A percentile compares a stretch with the other conserved stretches of the same genome.
Evolutionary conservation across 2,888 invertebrate genomes (phyloP).

Genomic region (Halictus quadricinctus): DNA sequence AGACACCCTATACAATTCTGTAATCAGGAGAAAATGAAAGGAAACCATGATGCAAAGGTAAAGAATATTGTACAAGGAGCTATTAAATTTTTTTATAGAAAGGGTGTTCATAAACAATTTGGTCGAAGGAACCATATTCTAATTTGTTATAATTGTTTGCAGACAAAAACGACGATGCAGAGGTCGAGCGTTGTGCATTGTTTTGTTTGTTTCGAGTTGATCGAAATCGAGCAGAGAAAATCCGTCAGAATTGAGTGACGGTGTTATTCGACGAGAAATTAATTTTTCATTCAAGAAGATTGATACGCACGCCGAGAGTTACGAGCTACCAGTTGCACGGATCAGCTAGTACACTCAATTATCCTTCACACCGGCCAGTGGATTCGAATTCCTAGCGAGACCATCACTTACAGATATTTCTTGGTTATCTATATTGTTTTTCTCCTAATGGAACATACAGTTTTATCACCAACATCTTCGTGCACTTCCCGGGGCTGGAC

Average conservation of each 20-base stretch:
- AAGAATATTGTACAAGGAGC: too few species aligned
- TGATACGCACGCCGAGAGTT: background rate
- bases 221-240: background rate
- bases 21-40: too few species aligned
- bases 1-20: too few species aligned
- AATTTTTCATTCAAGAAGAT: slow-evolving; percentile 7
- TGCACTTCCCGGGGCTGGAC: background rate
- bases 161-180: too few species aligned
- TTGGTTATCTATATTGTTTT: slow-evolving; percentile 4
- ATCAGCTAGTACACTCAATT: background rate
- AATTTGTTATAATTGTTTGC: too few species aligned
- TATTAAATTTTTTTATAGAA: too few species aligned
- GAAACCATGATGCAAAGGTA: too few species aligned
- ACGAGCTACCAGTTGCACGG: background rate
- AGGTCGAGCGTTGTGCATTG: too few species aligned
- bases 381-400: slow-evolving; percentile 7
- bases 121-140: too few species aligned
- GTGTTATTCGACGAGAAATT: background rate
- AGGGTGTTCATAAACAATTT: too few species aligned
- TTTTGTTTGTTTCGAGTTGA: background rate
- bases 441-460: background rate
- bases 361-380: background rate
- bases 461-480: background rate
- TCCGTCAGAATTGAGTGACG: background rate
- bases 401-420: background rate